Percentiles rank a stretch among this genome's conserved stretches.
phyloP scores from a whole-genome alignment of 2,888 invertebrate genomes.

The Crioceris asparagi region DNA sequence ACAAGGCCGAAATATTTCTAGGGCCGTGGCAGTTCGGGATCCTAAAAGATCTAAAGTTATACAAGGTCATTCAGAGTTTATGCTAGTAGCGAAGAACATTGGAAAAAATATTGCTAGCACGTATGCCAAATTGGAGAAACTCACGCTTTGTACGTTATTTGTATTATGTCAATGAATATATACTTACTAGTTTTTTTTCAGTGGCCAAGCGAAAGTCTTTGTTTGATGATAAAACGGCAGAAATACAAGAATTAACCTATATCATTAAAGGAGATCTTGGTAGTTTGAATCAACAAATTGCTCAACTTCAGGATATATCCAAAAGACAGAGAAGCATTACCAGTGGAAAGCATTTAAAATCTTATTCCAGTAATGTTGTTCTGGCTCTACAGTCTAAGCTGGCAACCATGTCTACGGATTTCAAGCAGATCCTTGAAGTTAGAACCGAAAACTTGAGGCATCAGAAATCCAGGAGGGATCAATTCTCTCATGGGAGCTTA shows the following conservation, averaged over 20 bases:
- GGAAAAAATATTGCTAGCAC: conserved; percentile 94
- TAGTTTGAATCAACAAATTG: conserved; percentile 93
- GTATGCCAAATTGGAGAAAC: conserved; percentile 91
- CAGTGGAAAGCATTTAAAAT: conserved; percentile 69
- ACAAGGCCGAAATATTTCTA: conserved; percentile 69
- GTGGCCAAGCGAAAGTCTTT: conserved; percentile 97
- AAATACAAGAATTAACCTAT: conserved; percentile 95
- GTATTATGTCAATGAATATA: too few relatives aligned
- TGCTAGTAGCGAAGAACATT: conserved; percentile 87
- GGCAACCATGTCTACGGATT: conserved; percentile 94
- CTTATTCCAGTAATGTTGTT: conserved; percentile 88
- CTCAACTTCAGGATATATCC: conserved; percentile 75
- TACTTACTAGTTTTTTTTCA: conserved; percentile 43
- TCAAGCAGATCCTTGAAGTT: conserved; percentile 92
- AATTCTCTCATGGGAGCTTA: conserved; percentile 66
- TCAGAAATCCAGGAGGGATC: conserved; percentile 86
- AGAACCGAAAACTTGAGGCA: conserved; percentile 95
- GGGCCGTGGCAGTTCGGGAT: conserved; percentile 62
- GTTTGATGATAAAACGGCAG: conserved; percentile 91
- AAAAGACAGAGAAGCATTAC: conserved; percentile 53
- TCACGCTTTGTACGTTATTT: conserved; percentile 75
- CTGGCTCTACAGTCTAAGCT: conserved; percentile 86
- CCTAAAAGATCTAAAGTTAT: conserved; percentile 67
- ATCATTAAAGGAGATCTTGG: conserved; percentile 95
- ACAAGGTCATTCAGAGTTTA: conserved; percentile 86